A percentile compares a stretch with the other conserved stretches of the same genome.
These are phyloP conservation scores for Holcopasites calliopsidis DNA, from an alignment of 1,140 invertebrate species.

Conservation along the genomic window DNA sequence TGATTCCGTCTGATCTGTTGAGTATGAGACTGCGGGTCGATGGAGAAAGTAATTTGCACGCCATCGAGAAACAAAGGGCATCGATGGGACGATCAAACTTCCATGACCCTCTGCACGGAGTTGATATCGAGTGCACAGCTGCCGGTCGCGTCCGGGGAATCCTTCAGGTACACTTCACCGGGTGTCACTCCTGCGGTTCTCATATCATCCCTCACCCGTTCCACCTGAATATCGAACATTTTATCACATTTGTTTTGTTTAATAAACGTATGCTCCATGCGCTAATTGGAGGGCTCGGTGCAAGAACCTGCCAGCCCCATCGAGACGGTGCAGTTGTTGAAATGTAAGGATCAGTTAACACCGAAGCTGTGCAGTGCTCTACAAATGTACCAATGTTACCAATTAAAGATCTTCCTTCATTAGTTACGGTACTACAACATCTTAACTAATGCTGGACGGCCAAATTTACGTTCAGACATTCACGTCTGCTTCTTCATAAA, in stretches of 20 bases:
- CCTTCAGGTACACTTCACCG: constrained; percentile 76
- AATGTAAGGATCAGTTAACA: too few relatives aligned
- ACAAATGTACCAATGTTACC: too few relatives aligned
- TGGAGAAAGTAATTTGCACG: constrained; percentile 40
- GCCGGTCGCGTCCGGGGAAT: constrained; percentile 72
- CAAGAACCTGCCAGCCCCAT: too few relatives aligned
- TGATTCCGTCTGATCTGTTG: background rate
- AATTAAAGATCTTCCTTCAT: too few relatives aligned
- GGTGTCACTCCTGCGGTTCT: constrained; percentile 77
- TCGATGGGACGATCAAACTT: constrained; percentile 65
- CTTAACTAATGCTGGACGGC: too few relatives aligned
- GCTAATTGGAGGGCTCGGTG: too few relatives aligned
- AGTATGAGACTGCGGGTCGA: constrained; percentile 20
- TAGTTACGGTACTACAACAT: too few relatives aligned
- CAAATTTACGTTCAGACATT: too few relatives aligned
- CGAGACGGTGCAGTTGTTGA: too few relatives aligned
- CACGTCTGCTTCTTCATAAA: too few relatives aligned
- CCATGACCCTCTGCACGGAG: constrained; percentile 71
- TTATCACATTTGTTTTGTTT: background rate
- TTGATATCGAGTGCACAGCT: constrained; percentile 76
- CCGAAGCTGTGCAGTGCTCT: too few relatives aligned
- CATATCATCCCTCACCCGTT: constrained; percentile 78
- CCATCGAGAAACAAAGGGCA: constrained; percentile 21
- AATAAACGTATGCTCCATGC: background rate
- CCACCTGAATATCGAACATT: constrained; percentile 59